Evolutionary conservation across 2,888 invertebrate genomes (phyloP), one percentile per base, ranked within the genome.

Genomic region (Orchestes rusci): DNA sequence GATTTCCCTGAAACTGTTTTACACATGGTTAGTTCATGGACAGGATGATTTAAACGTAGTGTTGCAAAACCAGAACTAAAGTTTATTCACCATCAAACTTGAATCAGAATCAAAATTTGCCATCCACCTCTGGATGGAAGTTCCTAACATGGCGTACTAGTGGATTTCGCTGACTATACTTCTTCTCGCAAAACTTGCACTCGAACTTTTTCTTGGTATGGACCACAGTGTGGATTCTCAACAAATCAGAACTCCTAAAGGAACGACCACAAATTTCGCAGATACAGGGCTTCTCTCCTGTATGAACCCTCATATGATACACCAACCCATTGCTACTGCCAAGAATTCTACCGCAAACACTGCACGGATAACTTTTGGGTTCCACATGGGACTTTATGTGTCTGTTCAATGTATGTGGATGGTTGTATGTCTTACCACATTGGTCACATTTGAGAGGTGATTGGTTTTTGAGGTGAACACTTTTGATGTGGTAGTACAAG

Each of bases 251-350:
- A 31, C 73, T 72, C 1, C 29, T 35, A 53, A 76, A 77, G 1
- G 70, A 57, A 51, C 75, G 75, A 28, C 71, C 72, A 45, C 77
- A 77, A 40, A 69, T 65, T 8, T 73, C 69, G 47, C 77, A 77
- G 13, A 69, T 67, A 36, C 68, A 74, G 2, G 76, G 76, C 28
- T 73, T 65, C 0, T 72, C 66, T 3, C 74, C 73, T 1, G 72
- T 71, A 39, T 77, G 77, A 0, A 66, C 68, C 0, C 74, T 70
- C 62, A 39, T 30, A 36, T 56, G 20, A 38, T 28, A n/a, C 16
- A 43, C 10, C 39, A 56, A 41, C 12, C 46, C 50, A 4, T 5
- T 10, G 13, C 35, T 42, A 3, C 45, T 43, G 38, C 65, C 66
- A 4, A 69, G 66, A 1, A 60, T 56, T 41, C 69, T 68, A 0